A percentile compares a stretch with the other conserved stretches of the same genome.
These are phyloP conservation scores for Scaptomyza reducta DNA, from an alignment of 2,888 invertebrate genomes.

Conservation along the genomic window DNA sequence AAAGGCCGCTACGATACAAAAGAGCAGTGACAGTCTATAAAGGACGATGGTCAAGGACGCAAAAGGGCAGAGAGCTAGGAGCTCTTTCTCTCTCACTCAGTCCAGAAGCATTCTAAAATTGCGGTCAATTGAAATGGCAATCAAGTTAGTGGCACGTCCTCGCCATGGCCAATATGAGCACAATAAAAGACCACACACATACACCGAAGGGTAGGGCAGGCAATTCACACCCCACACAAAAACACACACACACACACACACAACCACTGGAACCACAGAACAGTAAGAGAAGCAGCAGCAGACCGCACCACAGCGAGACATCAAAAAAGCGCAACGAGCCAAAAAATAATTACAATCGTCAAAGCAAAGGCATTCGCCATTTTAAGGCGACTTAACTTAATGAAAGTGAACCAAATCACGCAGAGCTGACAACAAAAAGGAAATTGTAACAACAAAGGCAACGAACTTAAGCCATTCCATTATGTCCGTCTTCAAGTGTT, in stretches of 20 bases:
- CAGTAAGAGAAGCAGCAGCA: conserved; percentile 1
- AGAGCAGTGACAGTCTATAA: conserved; percentile 36
- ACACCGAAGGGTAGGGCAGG: conserved; percentile 12
- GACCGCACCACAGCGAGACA: conserved; percentile 27
- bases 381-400: conserved; percentile 36
- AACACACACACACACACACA: conserved; percentile 18
- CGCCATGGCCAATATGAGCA: conserved; percentile 62
- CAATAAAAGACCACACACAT: conserved; percentile 50
- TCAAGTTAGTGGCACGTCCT: conserved; percentile 76
- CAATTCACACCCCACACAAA: conserved; percentile 41
- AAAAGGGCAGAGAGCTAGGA: conserved; percentile 3
- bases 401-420: conserved; percentile 54
- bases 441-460: conserved; percentile 25
- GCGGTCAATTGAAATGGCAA: conserved; percentile 79
- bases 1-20: conserved; percentile 66
- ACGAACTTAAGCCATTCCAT: conserved; percentile 5
- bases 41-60: conserved; percentile 26
- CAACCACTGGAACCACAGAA: conserved; percentile 4
- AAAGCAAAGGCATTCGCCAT: conserved; percentile 28
- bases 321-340: conserved; percentile 51
- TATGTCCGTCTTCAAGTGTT: not conserved
- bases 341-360: conserved; percentile 58
- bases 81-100: not conserved
- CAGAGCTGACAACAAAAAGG: conserved; percentile 24
- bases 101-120: conserved; percentile 70